A percentile compares a stretch with the other conserved stretches of the same genome.
Evolutionary conservation across 2,113 vertebrate genomes (phyloP).

Genomic region (Entelurus aequoreus): DNA sequence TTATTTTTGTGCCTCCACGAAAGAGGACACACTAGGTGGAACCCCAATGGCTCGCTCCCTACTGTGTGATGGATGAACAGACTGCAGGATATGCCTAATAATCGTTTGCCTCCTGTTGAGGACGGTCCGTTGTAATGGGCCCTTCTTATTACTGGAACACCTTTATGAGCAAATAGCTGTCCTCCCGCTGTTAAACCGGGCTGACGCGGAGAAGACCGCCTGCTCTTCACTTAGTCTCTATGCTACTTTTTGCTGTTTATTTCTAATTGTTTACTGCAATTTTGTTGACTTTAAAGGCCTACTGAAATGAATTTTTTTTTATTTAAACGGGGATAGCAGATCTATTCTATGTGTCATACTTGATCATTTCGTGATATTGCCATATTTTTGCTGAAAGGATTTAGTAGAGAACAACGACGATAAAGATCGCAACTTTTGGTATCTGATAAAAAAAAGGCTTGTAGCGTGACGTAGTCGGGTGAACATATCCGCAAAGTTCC

Average conservation of each 20-base stretch:
- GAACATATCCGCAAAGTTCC: no score
- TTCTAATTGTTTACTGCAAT: no score
- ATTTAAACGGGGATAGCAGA: no score
- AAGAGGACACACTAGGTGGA: conserved; percentile 6
- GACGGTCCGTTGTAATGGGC: conserved; percentile 35
- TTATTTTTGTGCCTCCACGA: conserved; percentile 17
- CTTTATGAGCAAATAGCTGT: conserved; percentile 40
- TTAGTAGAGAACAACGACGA: no score
- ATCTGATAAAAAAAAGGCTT: no score
- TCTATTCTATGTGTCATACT: no score
- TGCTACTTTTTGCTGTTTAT: background rate
- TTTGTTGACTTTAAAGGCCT: no score
- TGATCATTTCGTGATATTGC: no score
- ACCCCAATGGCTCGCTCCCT: conserved; percentile 32
- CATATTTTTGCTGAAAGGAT: no score
- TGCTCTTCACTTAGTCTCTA: conserved; percentile 25
- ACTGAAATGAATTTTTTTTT: no score
- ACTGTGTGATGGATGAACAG: conserved; percentile 50
- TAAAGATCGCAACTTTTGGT: no score
- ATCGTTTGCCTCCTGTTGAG: conserved; percentile 60
- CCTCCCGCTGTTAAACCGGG: conserved; percentile 38
- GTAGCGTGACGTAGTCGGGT: no score
- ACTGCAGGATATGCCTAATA: conserved; percentile 51
- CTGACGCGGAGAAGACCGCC: conserved; percentile 13
- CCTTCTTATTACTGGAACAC: conserved; percentile 39